Evolutionary conservation across 2,888 invertebrate genomes (phyloP), one percentile per base, ranked within the genome.

Genomic region (Coelinius sp.): DNA sequence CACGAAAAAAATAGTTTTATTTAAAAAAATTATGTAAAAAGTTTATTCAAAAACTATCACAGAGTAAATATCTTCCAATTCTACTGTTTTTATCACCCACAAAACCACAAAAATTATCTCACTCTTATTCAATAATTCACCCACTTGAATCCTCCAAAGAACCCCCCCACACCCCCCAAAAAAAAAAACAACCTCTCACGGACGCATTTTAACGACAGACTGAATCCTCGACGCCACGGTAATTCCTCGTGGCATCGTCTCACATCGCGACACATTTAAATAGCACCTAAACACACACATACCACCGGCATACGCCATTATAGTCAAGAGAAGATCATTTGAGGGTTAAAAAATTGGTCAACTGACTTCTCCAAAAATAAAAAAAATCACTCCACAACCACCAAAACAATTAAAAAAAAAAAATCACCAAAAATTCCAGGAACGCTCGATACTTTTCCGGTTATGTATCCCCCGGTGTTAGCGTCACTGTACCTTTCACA

Each of bases 401-500:
- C n/a, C 12, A 10, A 46, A 25, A 12, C 22, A 53, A 24, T 10
- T n/a, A 10, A 53, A 53, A 25, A 53, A 53, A 53, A 56, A 56
- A 17, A 56, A 56, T 56, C 56, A 56, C 5, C 56, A 56, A 31
- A 56, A n/a, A 49, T 49, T 56, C 38, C 38, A 41, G 20, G 20
- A 52, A 62, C 67, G 68, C 59, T 65, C 67, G 56, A 73, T 68
- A 68, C n/a, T 68, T 59, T 38, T 31, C 35, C 68, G 25, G 52
- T 31, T 52, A 31, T 52, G 56, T 56, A 25, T 46, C 62, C 62
- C 46, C 22, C 68, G 53, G 59, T 56, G 35, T 56, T 53, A 38
- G 31, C 56, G 62, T 31, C 46, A 56, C 65, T 27, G 38, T 35
- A 17, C 20, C 12, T 38, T 41, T n/a, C 35, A 59, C 35, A 14